A percentile compares a stretch with the other conserved stretches of the same genome.
Conservation (phyloP, 2,797 vertebrate genomes). For the Rhabdophis nuchalis region DNA sequence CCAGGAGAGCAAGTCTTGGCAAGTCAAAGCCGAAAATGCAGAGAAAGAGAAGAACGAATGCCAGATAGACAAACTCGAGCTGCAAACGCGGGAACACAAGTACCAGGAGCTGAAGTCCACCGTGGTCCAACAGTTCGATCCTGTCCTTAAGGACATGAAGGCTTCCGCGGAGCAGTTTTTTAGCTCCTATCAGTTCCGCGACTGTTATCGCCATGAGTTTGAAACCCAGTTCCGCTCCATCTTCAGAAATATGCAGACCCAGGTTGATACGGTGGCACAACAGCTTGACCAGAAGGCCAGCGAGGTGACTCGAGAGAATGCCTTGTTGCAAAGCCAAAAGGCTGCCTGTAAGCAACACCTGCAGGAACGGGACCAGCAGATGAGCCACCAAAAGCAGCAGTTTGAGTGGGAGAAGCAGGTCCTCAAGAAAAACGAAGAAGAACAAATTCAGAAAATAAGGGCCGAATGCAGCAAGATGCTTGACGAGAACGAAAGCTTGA, state of each 20-base stretch:
- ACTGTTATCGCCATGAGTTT: neutral
- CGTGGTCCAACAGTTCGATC: neutral
- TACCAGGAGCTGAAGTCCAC: neutral
- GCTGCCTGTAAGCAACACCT: neutral
- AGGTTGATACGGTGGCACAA: accelerated
- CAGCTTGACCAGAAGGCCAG: neutral
- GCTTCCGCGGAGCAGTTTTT: accelerated
- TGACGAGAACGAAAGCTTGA: neutral
- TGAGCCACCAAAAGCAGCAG: neutral
- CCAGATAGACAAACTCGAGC: neutral
- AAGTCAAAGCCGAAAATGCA: accelerated
- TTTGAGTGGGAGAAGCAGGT: neutral
- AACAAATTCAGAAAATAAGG: neutral
- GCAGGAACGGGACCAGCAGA: neutral
- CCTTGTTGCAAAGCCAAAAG: neutral
- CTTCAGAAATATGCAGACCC: accelerated
- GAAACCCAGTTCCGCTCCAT: neutral
- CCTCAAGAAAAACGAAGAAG: neutral
- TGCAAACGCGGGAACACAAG: neutral
- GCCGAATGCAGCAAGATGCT: neutral
- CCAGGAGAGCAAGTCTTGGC: neutral
- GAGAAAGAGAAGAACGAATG: neutral
- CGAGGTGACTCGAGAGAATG: neutral
- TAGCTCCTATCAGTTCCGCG: accelerated
- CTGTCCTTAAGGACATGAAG: neutral